Base-by-base conservation (phyloP, 2,888 invertebrate species). In the Oligia fasciuncula region DNA sequence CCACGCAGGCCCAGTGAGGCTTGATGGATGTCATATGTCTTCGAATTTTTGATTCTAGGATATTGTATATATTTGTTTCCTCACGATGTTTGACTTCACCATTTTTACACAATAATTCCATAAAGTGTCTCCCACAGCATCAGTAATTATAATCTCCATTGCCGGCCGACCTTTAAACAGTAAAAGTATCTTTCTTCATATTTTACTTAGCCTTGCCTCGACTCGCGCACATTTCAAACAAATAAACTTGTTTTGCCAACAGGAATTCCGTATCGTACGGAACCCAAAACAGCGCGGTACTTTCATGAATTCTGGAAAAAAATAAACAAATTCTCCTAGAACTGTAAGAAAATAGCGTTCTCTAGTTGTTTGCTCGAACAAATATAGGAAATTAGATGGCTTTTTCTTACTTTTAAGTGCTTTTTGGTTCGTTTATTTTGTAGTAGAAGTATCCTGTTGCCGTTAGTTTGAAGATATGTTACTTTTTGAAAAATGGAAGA, bases 341-440 rank as follows among this genome's bases (percentile, higher is more conserved):
- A 73, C 57, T 13, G 63, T 60, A 72, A 73, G 78, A 68, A 80
- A 80, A 75, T 79, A 72, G 74, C 70, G 65, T 77, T 75, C 73
- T 81, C 69, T 75, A 73, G 78, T 72, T 78, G 73, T 86, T 85
- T 81, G 75, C 67, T 69, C 43, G 66, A 71, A 63, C 76, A 79
- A 86, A 84, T 84, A 76, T 66, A 87, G 87, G 72, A 75, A 85
- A 85, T 85, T 85, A 87, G 85, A 84, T 75, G 46, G 63, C 17
- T 69, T 77, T 85, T 77, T 85, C 72, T 67, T 87, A 85, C 71
- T 80, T 84, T 76, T 85, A 77, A 87, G 85, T 85, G 85, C 65
- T 85, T 74, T 76, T 66, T 17, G 11, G 46, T 69, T 72, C 67
- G 23, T 80, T 87, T 87, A 60, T 80, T 76, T 76, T 76, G 74